Base-by-base conservation (phyloP, 2,113 vertebrate genomes). In the Oryctolagus cuniculus region DNA sequence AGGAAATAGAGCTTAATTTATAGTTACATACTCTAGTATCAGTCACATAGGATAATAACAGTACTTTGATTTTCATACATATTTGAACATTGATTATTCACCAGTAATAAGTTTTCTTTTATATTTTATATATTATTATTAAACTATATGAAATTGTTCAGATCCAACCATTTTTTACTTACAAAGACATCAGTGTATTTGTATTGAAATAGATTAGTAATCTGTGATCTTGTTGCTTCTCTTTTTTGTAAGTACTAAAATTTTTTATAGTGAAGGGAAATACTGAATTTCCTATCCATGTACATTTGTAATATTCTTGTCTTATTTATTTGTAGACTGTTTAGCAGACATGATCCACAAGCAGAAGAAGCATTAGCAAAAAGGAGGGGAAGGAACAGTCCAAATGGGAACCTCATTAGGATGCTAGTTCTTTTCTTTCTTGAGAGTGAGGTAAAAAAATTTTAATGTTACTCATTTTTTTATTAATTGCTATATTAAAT, bases 361-460 rank as follows among this genome's bases (percentile, higher is more conserved):
- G 99, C 99, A 77, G 99, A 99, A 97, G 99, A 99, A 97, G 99
- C 99, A 69, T 98, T 99, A 98, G 99, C 99, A 80, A 99, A 99
- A 97, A 99, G 99, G 89, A 98, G 99, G 85, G 99, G 99, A 74
- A 98, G 99, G 92, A 99, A 99, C 97, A 99, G 99, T 97, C 99
- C 99, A 75, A 99, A 99, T 89, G 99, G 99, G 75, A 99, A 99
- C 92, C 99, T 99, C 94, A 99, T 99, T 98, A 99, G 99, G 96
- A 99, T 99, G 99, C 98, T 99, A 96, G 99, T 99, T 97, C 99
- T 99, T 95, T 99, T 99, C 98, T 99, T 99, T 97, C 99, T 99
- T 97, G 99, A 99, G 98, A 99, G 99, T 94, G 99, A 99, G 99
- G 99, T 99, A 99, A 99, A 98, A n/a, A 89, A 0, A 49, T 97